Percentiles rank a stretch among this genome's conserved stretches.
Conservation (phyloP, 1,140 invertebrate genomes). For the Lerema accius region DNA sequence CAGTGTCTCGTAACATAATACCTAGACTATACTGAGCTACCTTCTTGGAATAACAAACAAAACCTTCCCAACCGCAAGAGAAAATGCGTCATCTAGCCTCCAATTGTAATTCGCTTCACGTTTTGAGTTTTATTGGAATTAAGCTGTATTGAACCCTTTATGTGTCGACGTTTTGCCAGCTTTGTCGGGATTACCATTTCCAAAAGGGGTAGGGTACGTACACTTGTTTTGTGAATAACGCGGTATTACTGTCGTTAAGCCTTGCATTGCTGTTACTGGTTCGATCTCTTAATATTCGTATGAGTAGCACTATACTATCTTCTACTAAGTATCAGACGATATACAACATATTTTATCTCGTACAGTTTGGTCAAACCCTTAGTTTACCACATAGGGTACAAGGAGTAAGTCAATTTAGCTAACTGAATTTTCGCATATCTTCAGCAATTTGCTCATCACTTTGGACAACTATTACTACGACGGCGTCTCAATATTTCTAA, state of each 20-base stretch:
- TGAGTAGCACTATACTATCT: no score
- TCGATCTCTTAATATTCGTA: no score
- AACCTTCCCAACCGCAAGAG: conserved; percentile 14
- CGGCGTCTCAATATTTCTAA: no score
- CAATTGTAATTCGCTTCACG: conserved; percentile 60
- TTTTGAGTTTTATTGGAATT: conserved; percentile 73
- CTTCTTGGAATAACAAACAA: conserved; percentile 10
- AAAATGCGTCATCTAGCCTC: conserved; percentile 15
- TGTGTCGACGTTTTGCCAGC: conserved; percentile 57
- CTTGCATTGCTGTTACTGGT: not conserved
- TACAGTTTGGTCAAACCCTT: no score
- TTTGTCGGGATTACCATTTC: conserved; percentile 57
- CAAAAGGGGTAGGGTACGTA: conserved; percentile 15
- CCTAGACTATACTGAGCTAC: not conserved
- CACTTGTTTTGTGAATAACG: not conserved
- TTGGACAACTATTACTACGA: no score
- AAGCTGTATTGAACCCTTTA: conserved; percentile 69
- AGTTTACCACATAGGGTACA: no score
- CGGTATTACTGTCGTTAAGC: not conserved
- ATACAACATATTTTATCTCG: no score
- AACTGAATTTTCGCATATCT: no score
- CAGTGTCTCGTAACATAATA: conserved; percentile 1
- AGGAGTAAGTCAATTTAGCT: no score
- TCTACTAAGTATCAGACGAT: no score
- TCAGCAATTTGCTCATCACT: no score